Evolutionary conservation across 1,140 invertebrate species (phyloP).

Genomic region (Ceratina calcarata): DNA sequence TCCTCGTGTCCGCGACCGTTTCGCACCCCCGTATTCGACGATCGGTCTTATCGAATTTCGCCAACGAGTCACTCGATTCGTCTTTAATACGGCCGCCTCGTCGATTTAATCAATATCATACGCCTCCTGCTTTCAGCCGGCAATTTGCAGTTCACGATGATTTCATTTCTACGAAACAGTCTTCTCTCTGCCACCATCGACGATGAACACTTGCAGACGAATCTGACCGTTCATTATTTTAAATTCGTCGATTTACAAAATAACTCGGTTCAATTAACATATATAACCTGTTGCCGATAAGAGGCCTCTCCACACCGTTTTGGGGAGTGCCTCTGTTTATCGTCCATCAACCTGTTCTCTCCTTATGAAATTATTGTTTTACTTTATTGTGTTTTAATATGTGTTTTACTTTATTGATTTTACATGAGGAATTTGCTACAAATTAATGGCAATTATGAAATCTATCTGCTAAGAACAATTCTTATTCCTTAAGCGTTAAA

Average conservation of each 20-base stretch:
- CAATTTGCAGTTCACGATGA: constrained; percentile 28
- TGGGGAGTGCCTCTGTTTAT: not conserved
- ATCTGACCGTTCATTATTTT: not conserved
- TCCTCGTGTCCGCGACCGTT: constrained; percentile 31
- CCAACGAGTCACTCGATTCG: constrained; percentile 1
- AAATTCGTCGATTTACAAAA: not conserved
- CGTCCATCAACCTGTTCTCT: not conserved
- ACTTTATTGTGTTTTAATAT: not conserved
- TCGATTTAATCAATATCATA: constrained; percentile 34
- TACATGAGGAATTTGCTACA: not conserved
- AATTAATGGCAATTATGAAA: too few species aligned
- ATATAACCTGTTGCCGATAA: not conserved
- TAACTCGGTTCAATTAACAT: not conserved
- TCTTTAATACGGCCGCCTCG: not conserved
- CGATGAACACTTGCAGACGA: not conserved
- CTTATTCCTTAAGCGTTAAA: too few species aligned
- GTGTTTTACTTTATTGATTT: not conserved
- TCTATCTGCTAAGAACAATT: too few species aligned
- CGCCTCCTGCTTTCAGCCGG: not conserved
- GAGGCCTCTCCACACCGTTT: not conserved
- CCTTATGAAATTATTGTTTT: not conserved
- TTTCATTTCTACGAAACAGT: constrained; percentile 11
- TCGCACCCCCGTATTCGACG: constrained; percentile 22
- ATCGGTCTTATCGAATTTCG: constrained; percentile 59
- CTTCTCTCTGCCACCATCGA: not conserved